Conservation (phyloP, 1,140 invertebrate genomes). For the Hypothenemus hampei region DNA sequence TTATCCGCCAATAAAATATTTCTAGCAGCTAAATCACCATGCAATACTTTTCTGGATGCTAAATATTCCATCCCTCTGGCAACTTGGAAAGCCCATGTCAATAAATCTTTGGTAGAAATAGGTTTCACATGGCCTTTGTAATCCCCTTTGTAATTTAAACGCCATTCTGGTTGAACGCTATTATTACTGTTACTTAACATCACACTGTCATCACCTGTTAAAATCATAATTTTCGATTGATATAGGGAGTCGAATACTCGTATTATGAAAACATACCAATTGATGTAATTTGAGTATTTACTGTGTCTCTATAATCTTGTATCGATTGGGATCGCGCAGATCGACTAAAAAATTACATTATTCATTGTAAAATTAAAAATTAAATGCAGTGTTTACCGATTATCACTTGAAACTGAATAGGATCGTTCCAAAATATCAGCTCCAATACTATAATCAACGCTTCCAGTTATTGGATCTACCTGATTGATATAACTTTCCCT, state of each 20-base stretch:
- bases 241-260: not conserved
- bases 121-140: slow-evolving; percentile 59
- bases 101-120: slow-evolving; percentile 73
- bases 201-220: slow-evolving; percentile 36
- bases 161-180: slow-evolving; percentile 66
- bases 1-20: slow-evolving; percentile 89
- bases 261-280: slow-evolving; percentile 5
- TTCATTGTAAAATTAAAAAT: not conserved
- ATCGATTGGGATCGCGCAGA: slow-evolving; percentile 4
- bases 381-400: not conserved
- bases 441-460: slow-evolving; percentile 62
- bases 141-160: slow-evolving; percentile 69
- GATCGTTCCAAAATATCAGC: slow-evolving; percentile 51
- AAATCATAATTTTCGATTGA: not conserved
- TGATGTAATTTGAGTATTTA: slow-evolving; percentile 18
- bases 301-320: slow-evolving; percentile 17
- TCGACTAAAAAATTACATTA: not conserved
- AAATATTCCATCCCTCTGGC: slow-evolving; percentile 95
- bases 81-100: slow-evolving; percentile 91
- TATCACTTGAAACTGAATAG: slow-evolving; percentile 30
- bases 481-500: slow-evolving; percentile 76
- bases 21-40: slow-evolving; percentile 92
- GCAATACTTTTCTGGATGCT: slow-evolving; percentile 77
- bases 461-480: slow-evolving; percentile 60
- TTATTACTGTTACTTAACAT: slow-evolving; percentile 50